phyloP scores from a whole-genome alignment of 2,888 invertebrate genomes.

The Ganaspis brasiliensis region DNA sequence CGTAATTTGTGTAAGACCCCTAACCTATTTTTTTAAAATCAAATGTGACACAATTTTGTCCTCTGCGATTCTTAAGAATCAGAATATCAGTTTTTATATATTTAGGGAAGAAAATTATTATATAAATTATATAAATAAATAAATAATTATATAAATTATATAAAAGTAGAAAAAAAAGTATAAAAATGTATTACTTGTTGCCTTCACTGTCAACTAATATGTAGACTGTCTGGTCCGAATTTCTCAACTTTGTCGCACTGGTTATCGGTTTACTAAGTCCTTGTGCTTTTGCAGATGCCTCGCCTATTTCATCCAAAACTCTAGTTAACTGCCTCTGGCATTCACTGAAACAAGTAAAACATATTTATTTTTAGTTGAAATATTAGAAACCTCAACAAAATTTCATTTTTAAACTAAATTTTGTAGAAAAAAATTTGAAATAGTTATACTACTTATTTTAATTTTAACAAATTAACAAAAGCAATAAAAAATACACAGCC shows the following conservation, averaged over 20 bases:
- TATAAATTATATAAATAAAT: too few relatives aligned
- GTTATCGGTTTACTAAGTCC: constrained; percentile 88
- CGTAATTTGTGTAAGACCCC: too few relatives aligned
- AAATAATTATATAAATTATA: background rate
- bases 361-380: background rate
- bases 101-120: background rate
- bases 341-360: constrained; percentile 81
- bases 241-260: constrained; percentile 85
- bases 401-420: too few relatives aligned
- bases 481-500: too few relatives aligned
- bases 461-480: too few relatives aligned
- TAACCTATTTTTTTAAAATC: too few relatives aligned
- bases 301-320: constrained; percentile 87
- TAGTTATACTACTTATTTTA: too few relatives aligned
- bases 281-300: constrained; percentile 88
- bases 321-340: constrained; percentile 84
- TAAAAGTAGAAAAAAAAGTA: background rate
- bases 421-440: too few relatives aligned
- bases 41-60: too few relatives aligned
- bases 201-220: constrained; percentile 82
- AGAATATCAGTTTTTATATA: too few relatives aligned
- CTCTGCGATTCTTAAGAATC: too few relatives aligned
- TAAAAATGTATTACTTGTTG: constrained; percentile 81
- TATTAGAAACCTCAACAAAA: constrained; percentile 34
- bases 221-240: constrained; percentile 83